Base-by-base conservation (phyloP, 2,888 invertebrate genomes). In the Nemotelus pantherinus region DNA sequence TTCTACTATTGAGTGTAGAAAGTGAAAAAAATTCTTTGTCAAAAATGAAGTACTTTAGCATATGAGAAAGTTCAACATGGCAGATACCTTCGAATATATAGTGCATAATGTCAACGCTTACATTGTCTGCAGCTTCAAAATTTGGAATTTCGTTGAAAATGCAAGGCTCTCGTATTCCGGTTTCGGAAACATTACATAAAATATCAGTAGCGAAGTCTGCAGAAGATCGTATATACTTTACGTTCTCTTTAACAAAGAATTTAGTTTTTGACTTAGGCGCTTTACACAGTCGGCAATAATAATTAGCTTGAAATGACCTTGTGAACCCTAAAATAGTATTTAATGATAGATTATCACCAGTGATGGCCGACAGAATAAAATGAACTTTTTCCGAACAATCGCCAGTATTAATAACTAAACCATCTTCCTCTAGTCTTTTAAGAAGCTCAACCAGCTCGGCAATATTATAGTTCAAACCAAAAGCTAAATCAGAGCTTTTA, bases 111-210 rank as follows among this genome's bases (percentile, higher is more conserved):
- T 80, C 80, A 7, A 77, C 78, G n/a, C 78, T 50, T 58, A 76
- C 43, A 76, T 77, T 77, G 41, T 79, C 77, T 53, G 57, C 60
- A 41, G 74, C 3, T 50, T 57, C 47, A 57, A 77, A 77, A 6
- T 6, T 0, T 90, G 88, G 3, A 57, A 77, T 57, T 47, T 55
- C 45, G 39, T 5, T 47, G 47, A 77, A 77, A 45, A 57, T 45
- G 41, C 77, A 77, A 41, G 44, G 3, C 65, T 77, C 68, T 44
- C 45, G 55, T 44, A 77, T 57, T 25, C 68, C 77, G 6, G 77
- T 77, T 68, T 48, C 44, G 5, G 77, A 77, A 2, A 77, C 7
- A 58, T 77, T 45, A 25, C 39, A 47, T 47, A 53, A 44, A 25
- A 77, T 50, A 58, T 77, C 77, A 68, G 57, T 39, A 39, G n/a